Evolutionary conservation across 2,888 invertebrate genomes (phyloP), one percentile per base, ranked within the genome.

Genomic region (Phragmatobia fuliginosa): DNA sequence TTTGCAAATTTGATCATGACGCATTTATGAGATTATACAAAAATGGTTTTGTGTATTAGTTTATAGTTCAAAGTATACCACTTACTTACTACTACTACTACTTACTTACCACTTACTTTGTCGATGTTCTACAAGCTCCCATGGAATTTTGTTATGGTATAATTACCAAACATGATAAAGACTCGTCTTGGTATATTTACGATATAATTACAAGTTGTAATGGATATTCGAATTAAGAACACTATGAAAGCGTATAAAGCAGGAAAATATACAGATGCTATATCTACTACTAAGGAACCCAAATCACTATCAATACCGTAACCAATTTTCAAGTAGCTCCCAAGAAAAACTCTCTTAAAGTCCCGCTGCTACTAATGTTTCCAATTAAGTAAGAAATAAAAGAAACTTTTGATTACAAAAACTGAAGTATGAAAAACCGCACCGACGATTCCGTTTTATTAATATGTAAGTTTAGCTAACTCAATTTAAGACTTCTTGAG

Each of bases 141-240:
- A 21, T n/a, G 31, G 45, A 45, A 16, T n/a, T 2, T 1, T 32
- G 62, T 11, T 21, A 31, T 45, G 31, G n/a, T 32, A 62, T 14
- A n/a, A n/a, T 41, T 62, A 25, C 41, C n/a, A 32, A 45, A 62
- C 45, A 31, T 62, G 32, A 62, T 45, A 21, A 28, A 45, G 21
- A 7, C 28, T 62, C 11, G n/a, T 32, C 32, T 63, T 21, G n/a
- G 25, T 18, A 32, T 5, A 7, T 49, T 63, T 49, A n/a, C 32
- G 49, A 32, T n/a, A 49, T 49, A 31, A n/a, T 16, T n/a, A 49
- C n/a, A 14, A 11, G 14, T n/a, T n/a, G n/a, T 31, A 41, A 45
- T 32, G 28, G 32, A 31, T 31, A 28, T 38, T 0, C 25, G 25
- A 56, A 25, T 25, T 52, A 14, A 25, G 1, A 28, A 56, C 2